Conservation (phyloP, 2,113 vertebrate genomes). For the Elephas maximus region DNA sequence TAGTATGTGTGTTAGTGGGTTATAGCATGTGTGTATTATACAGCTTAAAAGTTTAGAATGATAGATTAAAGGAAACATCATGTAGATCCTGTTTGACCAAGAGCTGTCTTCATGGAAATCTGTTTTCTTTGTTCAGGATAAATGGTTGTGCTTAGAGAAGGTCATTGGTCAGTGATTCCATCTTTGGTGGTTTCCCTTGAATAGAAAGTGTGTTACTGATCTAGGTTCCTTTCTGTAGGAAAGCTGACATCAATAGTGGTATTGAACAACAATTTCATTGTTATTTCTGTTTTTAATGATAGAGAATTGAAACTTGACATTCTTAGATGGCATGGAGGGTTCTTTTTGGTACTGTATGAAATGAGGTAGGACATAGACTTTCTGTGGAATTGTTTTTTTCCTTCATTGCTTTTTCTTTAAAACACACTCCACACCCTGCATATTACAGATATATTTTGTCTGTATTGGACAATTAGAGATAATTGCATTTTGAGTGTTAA, state of each 20-base stretch:
- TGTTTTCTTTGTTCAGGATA: background rate
- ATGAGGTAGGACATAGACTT: background rate
- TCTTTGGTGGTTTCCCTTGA: background rate
- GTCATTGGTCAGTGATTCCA: background rate
- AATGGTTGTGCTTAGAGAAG: background rate
- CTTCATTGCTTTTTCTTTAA: background rate
- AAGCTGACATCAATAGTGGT: conserved; percentile 50
- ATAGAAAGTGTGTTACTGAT: conserved; percentile 20
- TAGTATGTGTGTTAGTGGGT: too few species aligned
- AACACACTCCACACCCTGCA: background rate
- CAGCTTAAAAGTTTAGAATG: background rate
- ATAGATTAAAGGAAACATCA: background rate
- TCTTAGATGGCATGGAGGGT: fast-evolving
- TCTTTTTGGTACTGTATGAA: background rate
- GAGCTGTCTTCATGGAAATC: background rate
- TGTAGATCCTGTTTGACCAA: background rate
- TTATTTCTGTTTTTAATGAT: background rate
- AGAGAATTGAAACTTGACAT: background rate
- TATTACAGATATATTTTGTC: background rate
- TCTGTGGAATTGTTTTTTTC: background rate
- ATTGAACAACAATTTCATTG: background rate
- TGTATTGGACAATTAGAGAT: background rate
- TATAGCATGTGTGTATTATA: background rate
- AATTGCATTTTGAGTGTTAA: conserved; percentile 26
- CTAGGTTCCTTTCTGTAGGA: background rate